Conservation (phyloP, 1,140 invertebrate genomes). For the Pentalonia nigronervosa region DNA sequence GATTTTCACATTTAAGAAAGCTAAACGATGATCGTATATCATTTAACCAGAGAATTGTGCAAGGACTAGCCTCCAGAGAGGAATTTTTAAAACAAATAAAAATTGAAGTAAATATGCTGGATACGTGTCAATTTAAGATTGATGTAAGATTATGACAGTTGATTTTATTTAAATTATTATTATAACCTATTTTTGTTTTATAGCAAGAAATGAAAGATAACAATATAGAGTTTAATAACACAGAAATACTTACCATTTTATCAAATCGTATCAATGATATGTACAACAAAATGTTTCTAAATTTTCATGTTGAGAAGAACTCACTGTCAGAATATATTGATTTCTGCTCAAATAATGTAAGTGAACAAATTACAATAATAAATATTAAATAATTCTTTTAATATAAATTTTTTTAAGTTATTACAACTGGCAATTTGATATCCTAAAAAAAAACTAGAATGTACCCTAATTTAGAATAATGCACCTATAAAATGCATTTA, state of each 20-base stretch:
- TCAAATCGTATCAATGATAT: conserved; percentile 49
- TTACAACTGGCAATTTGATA: no score
- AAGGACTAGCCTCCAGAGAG: conserved; percentile 30
- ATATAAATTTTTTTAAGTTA: no score
- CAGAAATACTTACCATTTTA: conserved; percentile 32
- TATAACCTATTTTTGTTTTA: conserved; percentile 11
- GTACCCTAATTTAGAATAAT: no score
- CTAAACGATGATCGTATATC: conserved; percentile 41
- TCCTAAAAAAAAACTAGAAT: no score
- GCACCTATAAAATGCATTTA: no score
- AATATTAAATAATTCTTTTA: no score
- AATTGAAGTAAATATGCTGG: conserved; percentile 32
- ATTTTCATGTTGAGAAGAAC: conserved; percentile 25
- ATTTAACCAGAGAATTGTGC: neutral
- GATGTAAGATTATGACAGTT: neutral
- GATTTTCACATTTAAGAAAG: neutral
- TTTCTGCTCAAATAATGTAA: conserved; percentile 54
- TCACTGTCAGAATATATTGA: conserved; percentile 38
- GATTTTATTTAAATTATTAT: neutral
- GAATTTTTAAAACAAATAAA: conserved; percentile 39
- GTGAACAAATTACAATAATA: no score
- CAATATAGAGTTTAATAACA: neutral
- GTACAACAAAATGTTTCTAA: conserved; percentile 42
- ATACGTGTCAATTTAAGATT: conserved; percentile 39
- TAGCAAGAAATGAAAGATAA: conserved; percentile 54